Percentiles rank a stretch among this genome's conserved stretches.
phyloP scores from a whole-genome alignment of 2,113 vertebrate genomes.

The Pituophis catenifer region DNA sequence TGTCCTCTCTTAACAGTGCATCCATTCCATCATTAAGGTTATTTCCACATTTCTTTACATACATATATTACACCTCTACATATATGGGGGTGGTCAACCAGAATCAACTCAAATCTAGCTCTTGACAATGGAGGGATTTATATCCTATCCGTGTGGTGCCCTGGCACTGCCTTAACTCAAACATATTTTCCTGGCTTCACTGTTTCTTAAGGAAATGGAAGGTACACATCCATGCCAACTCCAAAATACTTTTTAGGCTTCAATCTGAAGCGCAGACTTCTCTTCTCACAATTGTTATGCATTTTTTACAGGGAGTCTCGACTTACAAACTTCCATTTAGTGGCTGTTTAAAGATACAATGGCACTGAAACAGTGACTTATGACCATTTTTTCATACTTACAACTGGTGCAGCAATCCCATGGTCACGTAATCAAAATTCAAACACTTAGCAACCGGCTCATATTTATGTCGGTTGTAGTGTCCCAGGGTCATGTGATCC shows the following conservation, averaged over 20 bases:
- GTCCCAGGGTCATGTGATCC: neutral
- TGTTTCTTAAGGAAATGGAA: neutral
- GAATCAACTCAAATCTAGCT: neutral
- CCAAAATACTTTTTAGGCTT: neutral
- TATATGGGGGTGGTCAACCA: neutral
- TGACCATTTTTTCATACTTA: neutral
- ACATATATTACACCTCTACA: neutral
- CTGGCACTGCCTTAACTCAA: neutral
- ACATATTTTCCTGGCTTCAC: neutral
- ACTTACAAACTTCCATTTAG: neutral
- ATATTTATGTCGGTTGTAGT: neutral
- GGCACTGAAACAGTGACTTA: neutral
- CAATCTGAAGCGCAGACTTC: neutral
- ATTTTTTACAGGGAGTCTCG: neutral
- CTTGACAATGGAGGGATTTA: neutral
- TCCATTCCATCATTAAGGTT: neutral
- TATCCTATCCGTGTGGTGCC: neutral
- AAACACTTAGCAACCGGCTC: neutral
- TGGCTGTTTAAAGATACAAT: neutral
- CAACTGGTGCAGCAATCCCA: neutral
- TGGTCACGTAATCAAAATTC: neutral
- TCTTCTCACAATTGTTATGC: neutral
- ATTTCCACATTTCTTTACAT: neutral
- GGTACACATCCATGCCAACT: neutral
- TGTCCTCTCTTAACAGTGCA: neutral